These are phyloP conservation scores for Lonchura striata DNA, from an alignment of 2,113 vertebrate genomes.

Conservation along the genomic window DNA sequence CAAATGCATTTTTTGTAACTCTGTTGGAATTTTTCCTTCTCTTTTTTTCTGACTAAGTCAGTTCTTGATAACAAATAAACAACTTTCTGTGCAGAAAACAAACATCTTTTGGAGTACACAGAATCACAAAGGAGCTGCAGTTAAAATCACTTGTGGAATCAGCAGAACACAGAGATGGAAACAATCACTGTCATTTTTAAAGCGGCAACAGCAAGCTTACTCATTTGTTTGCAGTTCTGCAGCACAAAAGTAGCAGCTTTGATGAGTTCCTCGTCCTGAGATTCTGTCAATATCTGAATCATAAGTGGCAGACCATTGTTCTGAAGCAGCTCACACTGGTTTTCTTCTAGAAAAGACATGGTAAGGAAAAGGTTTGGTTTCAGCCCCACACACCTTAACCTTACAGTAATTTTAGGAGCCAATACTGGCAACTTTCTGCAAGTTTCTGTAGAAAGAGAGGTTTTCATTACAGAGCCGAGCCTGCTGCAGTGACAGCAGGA, in stretches of 20 bases:
- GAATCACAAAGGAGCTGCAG: background rate
- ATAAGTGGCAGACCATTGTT: constrained; percentile 88
- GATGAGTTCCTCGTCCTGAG: constrained; percentile 83
- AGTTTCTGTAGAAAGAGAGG: background rate
- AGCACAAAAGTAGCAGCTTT: constrained; percentile 90
- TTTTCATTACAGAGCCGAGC: background rate
- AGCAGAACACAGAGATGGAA: background rate
- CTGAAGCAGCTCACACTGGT: constrained; percentile 85
- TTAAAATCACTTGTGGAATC: background rate
- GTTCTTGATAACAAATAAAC: background rate
- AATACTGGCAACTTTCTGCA: background rate
- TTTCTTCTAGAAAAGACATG: constrained; percentile 77
- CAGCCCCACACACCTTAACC: background rate
- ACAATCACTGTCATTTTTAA: background rate
- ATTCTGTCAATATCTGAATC: constrained; percentile 85
- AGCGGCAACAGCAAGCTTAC: constrained; percentile 76
- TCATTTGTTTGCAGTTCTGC: constrained; percentile 87
- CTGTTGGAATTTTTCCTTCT: background rate
- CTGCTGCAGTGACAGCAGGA: background rate
- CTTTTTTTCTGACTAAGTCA: background rate
- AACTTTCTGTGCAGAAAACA: background rate
- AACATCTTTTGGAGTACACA: background rate
- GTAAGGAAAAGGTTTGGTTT: background rate
- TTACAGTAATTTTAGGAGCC: background rate
- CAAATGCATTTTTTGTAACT: background rate